Base-by-base conservation (phyloP, 1,140 invertebrate species). In the Calephelis nemesis region DNA sequence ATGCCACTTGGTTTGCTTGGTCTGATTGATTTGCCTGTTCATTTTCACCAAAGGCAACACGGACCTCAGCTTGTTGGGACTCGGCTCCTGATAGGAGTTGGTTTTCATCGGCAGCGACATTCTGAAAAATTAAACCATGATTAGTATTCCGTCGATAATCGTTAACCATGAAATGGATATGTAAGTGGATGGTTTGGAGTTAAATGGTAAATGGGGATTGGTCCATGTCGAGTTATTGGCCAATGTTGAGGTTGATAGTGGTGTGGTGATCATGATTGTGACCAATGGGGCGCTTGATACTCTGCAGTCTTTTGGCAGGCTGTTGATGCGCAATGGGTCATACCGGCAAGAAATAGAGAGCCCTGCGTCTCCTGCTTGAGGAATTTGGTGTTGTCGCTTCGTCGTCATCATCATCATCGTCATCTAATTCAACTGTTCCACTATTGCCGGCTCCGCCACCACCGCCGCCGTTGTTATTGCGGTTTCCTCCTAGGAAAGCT, bases 41-140 rank as follows among this genome's bases (percentile, higher is more conserved):
- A 7, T 54, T 58, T 69, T 94, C 94, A 6, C 93, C 92, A 82
- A 94, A 94, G 40, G 94, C 93, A 8, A 95, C 94, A 60, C 94
- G 90, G 11, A 94, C 93, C 74, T 94, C 94, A 73, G 93, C 94
- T 76, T 94, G 93, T 73, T 94, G 93, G 5, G 94, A 94, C 74
- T 94, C 94, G 0, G 94, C 92, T 40, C 89, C 92, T 1, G 89
- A 87, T 49, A 93, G 82, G 52, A 90, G 76, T 67, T 87, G 83
- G 76, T 93, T 92, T 77, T 93, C 92, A 12, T 92, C 92, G 62
- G 82, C 89, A 52, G 89, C 77, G 52, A 92, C 76, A 75, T 87
- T 79, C 93, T 93, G 93, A 92, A 83, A 67, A n/a, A 39, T 15
- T 9, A 48, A 15, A n/a, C 3, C 8, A 6, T 10, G 12, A 39